These are phyloP conservation scores for Leucophenga montana DNA, from an alignment of 2,888 invertebrate genomes.

Conservation along the genomic window DNA sequence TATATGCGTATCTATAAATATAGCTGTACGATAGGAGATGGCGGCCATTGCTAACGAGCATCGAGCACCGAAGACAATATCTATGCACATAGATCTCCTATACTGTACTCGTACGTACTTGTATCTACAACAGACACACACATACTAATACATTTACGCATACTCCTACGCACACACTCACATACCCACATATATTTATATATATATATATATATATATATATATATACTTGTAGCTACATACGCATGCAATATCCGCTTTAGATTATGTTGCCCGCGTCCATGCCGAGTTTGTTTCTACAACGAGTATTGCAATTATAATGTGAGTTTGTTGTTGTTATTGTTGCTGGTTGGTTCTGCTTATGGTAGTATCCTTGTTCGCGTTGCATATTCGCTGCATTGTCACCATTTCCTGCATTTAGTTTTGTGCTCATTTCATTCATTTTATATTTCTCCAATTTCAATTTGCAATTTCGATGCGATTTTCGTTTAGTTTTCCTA, in stretches of 20 bases:
- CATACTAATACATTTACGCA: conserved; percentile 23
- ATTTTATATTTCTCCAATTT: conserved; percentile 22
- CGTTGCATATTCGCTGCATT: conserved; percentile 13
- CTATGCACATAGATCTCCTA: conserved; percentile 30
- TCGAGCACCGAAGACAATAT: conserved; percentile 34
- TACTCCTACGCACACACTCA: too few relatives aligned
- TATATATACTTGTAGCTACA: too few relatives aligned
- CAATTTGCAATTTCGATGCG: conserved; percentile 14
- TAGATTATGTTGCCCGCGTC: conserved; percentile 40
- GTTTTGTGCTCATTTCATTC: conserved; percentile 8
- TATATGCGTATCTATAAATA: too few relatives aligned
- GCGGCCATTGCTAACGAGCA: too few relatives aligned
- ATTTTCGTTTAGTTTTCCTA: not conserved
- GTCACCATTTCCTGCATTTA: conserved; percentile 16
- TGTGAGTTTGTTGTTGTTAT: not conserved
- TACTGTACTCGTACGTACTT: conserved; percentile 13
- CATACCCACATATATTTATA: too few relatives aligned
- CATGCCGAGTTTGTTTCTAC: not conserved
- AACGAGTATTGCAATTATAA: not conserved
- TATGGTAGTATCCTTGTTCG: not conserved
- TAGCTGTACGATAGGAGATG: too few relatives aligned
- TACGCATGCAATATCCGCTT: conserved; percentile 46
- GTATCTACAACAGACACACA: conserved; percentile 19
- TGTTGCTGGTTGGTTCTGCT: not conserved
- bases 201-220: too few relatives aligned